Base-by-base conservation (phyloP, 2,113 vertebrate species). In the Grallaria varia region DNA sequence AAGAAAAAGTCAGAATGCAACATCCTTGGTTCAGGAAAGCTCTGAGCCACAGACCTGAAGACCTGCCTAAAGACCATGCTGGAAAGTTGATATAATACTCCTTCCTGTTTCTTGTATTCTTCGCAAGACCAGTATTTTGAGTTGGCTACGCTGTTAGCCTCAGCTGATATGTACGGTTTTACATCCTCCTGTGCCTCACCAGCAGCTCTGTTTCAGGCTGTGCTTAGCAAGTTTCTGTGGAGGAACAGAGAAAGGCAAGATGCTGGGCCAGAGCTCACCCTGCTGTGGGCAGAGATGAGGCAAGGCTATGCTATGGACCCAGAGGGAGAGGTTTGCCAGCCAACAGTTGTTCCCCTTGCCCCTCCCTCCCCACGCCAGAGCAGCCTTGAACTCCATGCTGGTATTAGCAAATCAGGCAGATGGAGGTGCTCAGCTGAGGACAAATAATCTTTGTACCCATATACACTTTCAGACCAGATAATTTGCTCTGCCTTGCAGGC, bases 281-380 rank as follows among this genome's bases (percentile, higher is more conserved):
- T 80, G 33, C 25, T 25, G 31, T n/a, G 47, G 10, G n/a, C 28
- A 53, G 30, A 42, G 30, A 4, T 18, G 17, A 15, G 22, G 3
- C 10, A 6, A 17, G 6, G 19, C 17, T 74, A 8, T 2, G 0
- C 22, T 11, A 23, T 7, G 15, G 25, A 75, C 6, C 4, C 39
- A 47, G 42, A 25, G 18, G 7, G 3, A 56, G 33, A 73, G 10
- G 22, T 27, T 52, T 19, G 31, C 17, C 42, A 47, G 35, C 2
- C 28, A 19, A 42, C 0, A 1, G 1, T 11, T 58, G 6, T 6
- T 71, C 6, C 7, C 2, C 13, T 7, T 44, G 5, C 8, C 6
- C 3, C 3, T 58, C 35, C 12, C 17, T 69, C 14, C 14, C 16
- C 25, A 27, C 16, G 12, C 14, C 15, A 14, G 55, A 40, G 21